These are phyloP conservation scores for Semnornis frantzii DNA, from an alignment of 2,113 vertebrate genomes.

Conservation along the genomic window DNA sequence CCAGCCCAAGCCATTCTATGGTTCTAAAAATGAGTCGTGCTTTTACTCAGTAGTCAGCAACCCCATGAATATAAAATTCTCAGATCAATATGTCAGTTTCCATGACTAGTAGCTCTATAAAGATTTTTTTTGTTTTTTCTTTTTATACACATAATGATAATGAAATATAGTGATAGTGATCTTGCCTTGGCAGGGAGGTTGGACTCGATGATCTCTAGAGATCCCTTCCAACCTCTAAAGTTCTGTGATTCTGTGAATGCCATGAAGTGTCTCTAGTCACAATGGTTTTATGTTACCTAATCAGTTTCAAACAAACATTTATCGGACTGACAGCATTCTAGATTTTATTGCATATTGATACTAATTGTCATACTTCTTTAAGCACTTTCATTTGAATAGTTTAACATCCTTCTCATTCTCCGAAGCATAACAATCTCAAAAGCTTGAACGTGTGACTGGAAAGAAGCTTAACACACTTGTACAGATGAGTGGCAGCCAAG, in stretches of 20 bases:
- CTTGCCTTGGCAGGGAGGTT: no score
- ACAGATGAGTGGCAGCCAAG: not conserved
- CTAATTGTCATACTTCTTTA: conserved; percentile 10
- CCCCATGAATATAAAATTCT: not conserved
- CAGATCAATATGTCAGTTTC: not conserved
- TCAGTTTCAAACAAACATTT: conserved; percentile 18
- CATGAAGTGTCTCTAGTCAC: not conserved
- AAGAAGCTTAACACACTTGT: not conserved
- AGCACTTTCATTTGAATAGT: not conserved
- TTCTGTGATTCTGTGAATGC: no score
- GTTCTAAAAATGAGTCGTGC: not conserved
- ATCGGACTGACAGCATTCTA: not conserved
- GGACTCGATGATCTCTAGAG: not conserved
- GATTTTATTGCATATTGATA: conserved; percentile 9
- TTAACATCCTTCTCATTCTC: not conserved
- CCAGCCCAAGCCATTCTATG: no score
- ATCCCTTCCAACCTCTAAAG: no score
- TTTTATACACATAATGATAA: not conserved
- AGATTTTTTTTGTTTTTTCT: not conserved
- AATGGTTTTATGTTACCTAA: conserved; percentile 4
- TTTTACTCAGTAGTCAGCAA: not conserved
- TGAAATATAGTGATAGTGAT: rapidly evolving
- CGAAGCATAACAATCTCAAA: not conserved
- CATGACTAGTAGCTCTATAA: not conserved
- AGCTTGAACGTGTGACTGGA: not conserved